A percentile compares a stretch with the other conserved stretches of the same genome.
Conservation (phyloP, 1,140 invertebrate genomes). For the Drosophila orena region DNA sequence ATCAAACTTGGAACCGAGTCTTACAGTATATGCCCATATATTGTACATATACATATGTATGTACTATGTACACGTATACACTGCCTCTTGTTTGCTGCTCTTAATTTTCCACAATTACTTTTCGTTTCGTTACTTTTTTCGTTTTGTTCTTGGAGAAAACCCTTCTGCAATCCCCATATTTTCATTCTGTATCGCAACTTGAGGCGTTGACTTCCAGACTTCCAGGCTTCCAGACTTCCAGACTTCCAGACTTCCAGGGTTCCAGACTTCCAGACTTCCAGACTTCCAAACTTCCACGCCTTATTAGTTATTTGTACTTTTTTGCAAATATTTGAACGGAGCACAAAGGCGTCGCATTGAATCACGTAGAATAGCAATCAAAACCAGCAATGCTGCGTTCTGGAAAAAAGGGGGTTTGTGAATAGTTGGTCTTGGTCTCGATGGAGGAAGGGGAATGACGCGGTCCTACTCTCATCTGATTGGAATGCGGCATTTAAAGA, state of each 20-base stretch:
- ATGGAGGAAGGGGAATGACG: background rate
- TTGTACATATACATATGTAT: background rate
- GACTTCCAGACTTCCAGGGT: too few species aligned
- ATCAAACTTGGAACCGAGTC: slow-evolving; percentile 27
- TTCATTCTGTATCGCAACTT: slow-evolving; percentile 40
- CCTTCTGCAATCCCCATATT: background rate
- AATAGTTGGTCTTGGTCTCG: slow-evolving; percentile 3
- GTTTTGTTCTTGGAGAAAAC: slow-evolving; percentile 5
- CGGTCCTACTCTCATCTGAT: background rate
- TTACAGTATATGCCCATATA: background rate
- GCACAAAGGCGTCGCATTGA: slow-evolving; percentile 70
- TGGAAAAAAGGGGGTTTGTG: slow-evolving; percentile 10
- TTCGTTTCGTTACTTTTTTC: slow-evolving; percentile 1
- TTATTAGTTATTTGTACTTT: slow-evolving; percentile 15
- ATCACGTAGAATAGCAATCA: slow-evolving; percentile 60
- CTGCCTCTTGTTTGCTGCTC: slow-evolving; percentile 18
- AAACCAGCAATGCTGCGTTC: slow-evolving; percentile 8
- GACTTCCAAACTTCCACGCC: too few species aligned
- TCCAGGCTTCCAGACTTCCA: too few species aligned
- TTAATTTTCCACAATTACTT: slow-evolving; percentile 15
- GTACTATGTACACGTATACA: background rate
- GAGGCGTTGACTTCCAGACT: too few species aligned
- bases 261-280: too few species aligned
- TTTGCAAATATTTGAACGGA: slow-evolving; percentile 38
- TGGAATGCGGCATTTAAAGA: slow-evolving; percentile 28